Evolutionary conservation across 2,797 vertebrate genomes (phyloP).

Genomic region (Enoplosus armatus): DNA sequence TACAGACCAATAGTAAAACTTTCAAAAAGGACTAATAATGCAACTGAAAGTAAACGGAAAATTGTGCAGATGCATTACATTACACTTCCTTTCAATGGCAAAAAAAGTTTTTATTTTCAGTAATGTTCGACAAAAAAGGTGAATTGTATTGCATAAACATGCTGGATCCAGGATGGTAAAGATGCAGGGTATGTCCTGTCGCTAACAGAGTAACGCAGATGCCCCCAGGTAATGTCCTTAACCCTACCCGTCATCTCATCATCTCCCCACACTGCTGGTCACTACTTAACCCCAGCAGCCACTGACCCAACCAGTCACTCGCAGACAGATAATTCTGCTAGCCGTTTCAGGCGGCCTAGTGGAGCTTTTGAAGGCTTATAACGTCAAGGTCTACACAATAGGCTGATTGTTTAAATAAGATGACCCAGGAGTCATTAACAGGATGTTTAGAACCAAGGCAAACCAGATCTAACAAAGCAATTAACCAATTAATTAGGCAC

Average conservation of each 20-base stretch:
- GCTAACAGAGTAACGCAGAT: neutral
- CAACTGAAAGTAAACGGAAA: constrained; percentile 4
- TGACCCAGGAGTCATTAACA: constrained; percentile 54
- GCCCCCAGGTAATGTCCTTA: constrained; percentile 40
- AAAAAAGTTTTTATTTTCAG: neutral
- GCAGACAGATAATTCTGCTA: constrained; percentile 46
- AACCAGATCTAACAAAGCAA: constrained; percentile 26
- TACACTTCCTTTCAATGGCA: neutral
- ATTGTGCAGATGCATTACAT: neutral
- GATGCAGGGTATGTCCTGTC: neutral
- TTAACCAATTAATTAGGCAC: constrained; percentile 14
- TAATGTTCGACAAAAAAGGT: neutral
- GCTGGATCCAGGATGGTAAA: neutral
- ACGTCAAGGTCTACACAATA: constrained; percentile 58
- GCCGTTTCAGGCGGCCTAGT: constrained; percentile 45
- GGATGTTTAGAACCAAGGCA: constrained; percentile 42
- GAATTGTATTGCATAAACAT: neutral
- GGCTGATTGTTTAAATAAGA: constrained; percentile 63
- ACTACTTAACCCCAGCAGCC: constrained; percentile 50
- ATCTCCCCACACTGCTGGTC: constrained; percentile 32
- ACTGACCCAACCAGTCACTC: constrained; percentile 29
- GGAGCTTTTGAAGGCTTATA: constrained; percentile 56
- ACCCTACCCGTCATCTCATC: constrained; percentile 58
- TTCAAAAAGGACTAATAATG: neutral
- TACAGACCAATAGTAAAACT: neutral